Base-by-base conservation (phyloP, 2,888 invertebrate genomes). In the Dimorphilus gyrociliatus region DNA sequence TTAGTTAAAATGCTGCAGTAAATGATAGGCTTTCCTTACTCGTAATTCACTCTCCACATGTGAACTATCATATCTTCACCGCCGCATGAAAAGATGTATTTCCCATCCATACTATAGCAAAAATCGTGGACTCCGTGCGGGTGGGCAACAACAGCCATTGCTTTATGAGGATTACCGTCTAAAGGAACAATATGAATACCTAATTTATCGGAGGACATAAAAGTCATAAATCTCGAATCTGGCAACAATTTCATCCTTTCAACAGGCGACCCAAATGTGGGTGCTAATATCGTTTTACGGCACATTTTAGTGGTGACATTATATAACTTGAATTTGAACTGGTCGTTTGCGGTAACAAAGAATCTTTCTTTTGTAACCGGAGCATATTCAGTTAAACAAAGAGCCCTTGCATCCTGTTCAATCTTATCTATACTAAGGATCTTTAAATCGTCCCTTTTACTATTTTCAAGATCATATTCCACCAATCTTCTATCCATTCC, bases 151-250 rank as follows among this genome's bases (percentile, higher is more conserved):
- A 74, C 44, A 4, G 58, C 57, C 50, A 56, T 55, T 18, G 58
- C 46, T 35, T 58, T 53, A 64, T 72, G 77, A 4, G 78, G 79
- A 55, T 78, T 79, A 1, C 79, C 80, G 50, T 77, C 75, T 1
- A 75, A 57, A 1, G 78, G 77, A 48, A 76, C 49, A 37, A 72
- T 68, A 51, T 75, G 74, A 14, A 78, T 53, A 1, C 79, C 79
- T 5, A 79, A 68, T 41, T 73, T 68, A 43, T 70, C 72, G 25
- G 69, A 65, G 1, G 74, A 74, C 12, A 69, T 65, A 47, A 74
- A 78, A 18, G 75, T 55, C 46, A 77, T 51, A 48, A 74, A 76
- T 21, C 55, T 28, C 40, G 14, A 8, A 29, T 27, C 23, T 30
- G 14, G 6, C n/a, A 5, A 25, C 8, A 21, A n/a, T 8, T 21